Evolutionary conservation across 2,888 invertebrate genomes (phyloP), one percentile per base, ranked within the genome.

Genomic region (Laothoe populi): DNA sequence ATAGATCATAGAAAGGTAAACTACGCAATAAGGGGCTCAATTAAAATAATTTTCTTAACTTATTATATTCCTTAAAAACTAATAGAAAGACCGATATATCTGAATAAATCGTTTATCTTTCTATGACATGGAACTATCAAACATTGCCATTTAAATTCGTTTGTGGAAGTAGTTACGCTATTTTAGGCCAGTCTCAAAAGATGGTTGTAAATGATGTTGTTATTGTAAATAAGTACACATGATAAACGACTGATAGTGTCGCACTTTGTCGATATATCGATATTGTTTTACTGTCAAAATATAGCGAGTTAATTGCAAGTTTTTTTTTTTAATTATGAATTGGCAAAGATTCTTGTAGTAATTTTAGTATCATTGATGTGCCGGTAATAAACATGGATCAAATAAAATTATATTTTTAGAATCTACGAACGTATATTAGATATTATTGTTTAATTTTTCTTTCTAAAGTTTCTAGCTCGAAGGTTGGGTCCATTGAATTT

Each of bases 221-320:
- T 86, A 73, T 75, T 86, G 85, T 88, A 87, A 78, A 87, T 89
- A 88, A n/a, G 73, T 79, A 80, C 80, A 80, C 73, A 61, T 73
- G 66, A 75, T 77, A 77, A 82, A 82, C 79, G 84, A 86, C 86
- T 86, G 86, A 86, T 77, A 72, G 73, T 74, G 77, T 77, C 79
- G 80, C 74, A 73, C 59, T 69, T 69, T 64, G 74, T 80, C 77
- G 69, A 74, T 68, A 67, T 58, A 21, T 58, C 23, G 16, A 58
- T 58, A 31, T 45, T 57, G 53, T 44, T 60, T 60, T 38, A 60
- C 35, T 60, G 35, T 48, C 26, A 46, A 45, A 58, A 31, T 46
- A 23, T n/a, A 5, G 24, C 24, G 46, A 46, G 24, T 24, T 53
- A 31, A 19, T 53, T 19, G 11, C 19, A 19, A 16, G 19, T 19